phyloP scores from a whole-genome alignment of 2,797 vertebrate species.

The Melanotaenia maccullochi region DNA sequence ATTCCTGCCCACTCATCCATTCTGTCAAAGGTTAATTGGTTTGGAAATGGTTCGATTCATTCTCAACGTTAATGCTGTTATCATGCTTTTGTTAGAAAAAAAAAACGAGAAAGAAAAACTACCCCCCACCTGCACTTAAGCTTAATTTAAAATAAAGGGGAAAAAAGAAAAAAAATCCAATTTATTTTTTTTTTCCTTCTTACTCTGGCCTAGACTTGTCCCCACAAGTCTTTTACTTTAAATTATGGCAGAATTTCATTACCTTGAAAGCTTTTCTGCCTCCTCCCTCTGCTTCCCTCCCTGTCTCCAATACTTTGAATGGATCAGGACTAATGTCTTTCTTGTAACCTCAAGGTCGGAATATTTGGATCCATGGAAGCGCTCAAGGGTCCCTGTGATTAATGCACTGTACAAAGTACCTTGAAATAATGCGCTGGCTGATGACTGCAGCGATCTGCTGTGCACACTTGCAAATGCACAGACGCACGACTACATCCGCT shows the following conservation, averaged over 20 bases:
- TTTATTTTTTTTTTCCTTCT: slow-evolving; percentile 76
- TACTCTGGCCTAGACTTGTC: slow-evolving; percentile 76
- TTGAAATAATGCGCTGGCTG: slow-evolving; percentile 81
- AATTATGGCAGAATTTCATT: slow-evolving; percentile 90
- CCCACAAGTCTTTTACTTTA: slow-evolving; percentile 86
- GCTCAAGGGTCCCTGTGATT: slow-evolving; percentile 86
- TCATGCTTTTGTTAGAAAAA: slow-evolving; percentile 80
- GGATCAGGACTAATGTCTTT: slow-evolving; percentile 87
- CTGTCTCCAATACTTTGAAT: slow-evolving; percentile 81
- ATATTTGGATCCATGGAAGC: slow-evolving; percentile 83
- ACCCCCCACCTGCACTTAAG: slow-evolving; percentile 83
- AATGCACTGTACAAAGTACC: slow-evolving; percentile 85
- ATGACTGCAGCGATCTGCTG: slow-evolving; percentile 74
- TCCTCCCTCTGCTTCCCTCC: slow-evolving; percentile 69
- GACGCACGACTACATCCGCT: slow-evolving; percentile 39
- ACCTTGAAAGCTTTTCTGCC: slow-evolving; percentile 87
- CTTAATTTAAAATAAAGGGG: slow-evolving; percentile 86
- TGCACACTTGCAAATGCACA: slow-evolving; percentile 36
- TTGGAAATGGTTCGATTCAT: slow-evolving; percentile 90
- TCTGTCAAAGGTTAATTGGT: slow-evolving; percentile 91
- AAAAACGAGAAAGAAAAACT: slow-evolving; percentile 77
- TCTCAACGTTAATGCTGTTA: slow-evolving; percentile 88
- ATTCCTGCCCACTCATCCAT: slow-evolving; percentile 85
- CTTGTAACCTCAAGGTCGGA: slow-evolving; percentile 88
- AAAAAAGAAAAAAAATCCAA: slow-evolving; percentile 81